Evolutionary conservation across 2,888 invertebrate species (phyloP), one percentile per base, ranked within the genome.

Genomic region (Caenorhabditis macrosperma): DNA sequence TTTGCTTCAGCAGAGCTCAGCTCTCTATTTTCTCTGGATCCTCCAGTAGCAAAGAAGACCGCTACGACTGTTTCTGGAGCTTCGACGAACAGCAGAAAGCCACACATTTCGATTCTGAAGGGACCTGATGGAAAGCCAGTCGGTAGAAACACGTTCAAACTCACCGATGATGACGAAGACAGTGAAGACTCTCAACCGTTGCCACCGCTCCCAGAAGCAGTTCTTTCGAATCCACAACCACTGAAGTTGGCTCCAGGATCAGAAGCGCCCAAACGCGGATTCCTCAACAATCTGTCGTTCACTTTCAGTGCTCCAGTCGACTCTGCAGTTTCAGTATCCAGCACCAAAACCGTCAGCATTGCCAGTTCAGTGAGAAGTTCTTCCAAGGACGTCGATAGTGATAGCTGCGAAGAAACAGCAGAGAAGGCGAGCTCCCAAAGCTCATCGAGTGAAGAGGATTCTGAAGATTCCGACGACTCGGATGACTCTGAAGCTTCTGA

Each of bases 71-170:
- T 17, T 9, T 30, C 48, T 10, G 35, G 52, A n/a, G 44, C 38
- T 5, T 59, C 74, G 9, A 76, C 61, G 54, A 46, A 41, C 17
- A 50, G 7, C 30, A 57, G 22, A 46, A 71, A 54, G 22, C 26
- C 38, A 1, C 71, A 72, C 35, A 38, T 59, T 9, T 22, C 63
- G 4, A 66, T 52, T 38, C 4, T 77, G 20, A 67, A 61, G 22
- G 78, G 81, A 6, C 57, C 75, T 6, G 81, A 81, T 30, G 81
- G 81, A 20, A 81, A 81, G 46, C 3, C 72, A 22, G 38, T 81
- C 15, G 44, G 76, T 2, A 20, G 64, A 17, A 81, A 81, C 50
- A 81, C 81, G 2, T 81, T 71, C 61, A 72, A 63, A 26, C 60
- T 80, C 30, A n/a, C n/a, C n/a, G n/a, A n/a, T n/a, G 35, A 4